Conservation (phyloP, 2,113 vertebrate species). For the Glaucidium brasilianum region DNA sequence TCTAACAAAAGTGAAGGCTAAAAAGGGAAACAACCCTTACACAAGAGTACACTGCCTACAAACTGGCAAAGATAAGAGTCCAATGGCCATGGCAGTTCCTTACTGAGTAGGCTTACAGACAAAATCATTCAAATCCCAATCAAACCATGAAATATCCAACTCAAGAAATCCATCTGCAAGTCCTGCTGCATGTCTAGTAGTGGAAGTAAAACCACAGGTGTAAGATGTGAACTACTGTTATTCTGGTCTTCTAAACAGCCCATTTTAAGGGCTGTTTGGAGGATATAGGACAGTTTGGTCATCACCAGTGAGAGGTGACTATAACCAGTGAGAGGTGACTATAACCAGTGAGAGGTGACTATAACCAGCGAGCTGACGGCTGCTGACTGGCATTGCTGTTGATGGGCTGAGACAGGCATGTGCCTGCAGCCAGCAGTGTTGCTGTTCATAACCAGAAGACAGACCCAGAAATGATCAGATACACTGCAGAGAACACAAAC, state of each 20-base stretch:
- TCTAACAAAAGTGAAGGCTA: neutral
- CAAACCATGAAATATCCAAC: neutral
- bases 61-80: neutral
- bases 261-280: neutral
- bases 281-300: neutral
- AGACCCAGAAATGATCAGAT: neutral
- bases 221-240: neutral
- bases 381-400: neutral
- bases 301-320: neutral
- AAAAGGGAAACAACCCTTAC: neutral
- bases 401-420: neutral
- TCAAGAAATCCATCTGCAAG: neutral
- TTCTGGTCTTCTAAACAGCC: neutral
- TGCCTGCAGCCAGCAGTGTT: neutral
- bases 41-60: rapidly evolving
- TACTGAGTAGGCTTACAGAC: neutral
- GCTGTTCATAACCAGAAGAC: neutral
- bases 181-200: neutral
- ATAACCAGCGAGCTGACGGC: neutral
- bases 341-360: neutral
- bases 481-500: neutral
- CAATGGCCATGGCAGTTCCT: neutral
- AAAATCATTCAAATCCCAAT: neutral
- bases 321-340: neutral
- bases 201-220: neutral